phyloP scores from a whole-genome alignment of 2,113 vertebrate genomes.

The Phaethornis superciliosus region DNA sequence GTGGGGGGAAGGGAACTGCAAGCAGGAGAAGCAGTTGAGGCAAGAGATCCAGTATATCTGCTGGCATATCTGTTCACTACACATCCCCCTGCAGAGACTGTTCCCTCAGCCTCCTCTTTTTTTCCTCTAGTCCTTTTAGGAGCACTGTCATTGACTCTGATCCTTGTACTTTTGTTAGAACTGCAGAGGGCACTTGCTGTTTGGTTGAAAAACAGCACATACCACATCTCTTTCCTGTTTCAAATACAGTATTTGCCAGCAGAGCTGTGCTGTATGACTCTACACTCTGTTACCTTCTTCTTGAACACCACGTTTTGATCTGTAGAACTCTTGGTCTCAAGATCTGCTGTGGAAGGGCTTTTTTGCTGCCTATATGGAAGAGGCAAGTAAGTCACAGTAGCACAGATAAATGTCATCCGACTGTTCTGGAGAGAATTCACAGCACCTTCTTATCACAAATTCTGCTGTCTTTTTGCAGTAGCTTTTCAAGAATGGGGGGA shows the following conservation, averaged over 20 bases:
- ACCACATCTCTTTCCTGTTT: neutral
- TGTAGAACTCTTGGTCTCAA: neutral
- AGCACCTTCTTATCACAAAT: conserved; percentile 48
- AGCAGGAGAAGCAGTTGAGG: neutral
- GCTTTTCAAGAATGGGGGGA: neutral
- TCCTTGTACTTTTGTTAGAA: neutral
- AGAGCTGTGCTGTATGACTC: neutral
- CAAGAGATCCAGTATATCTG: neutral
- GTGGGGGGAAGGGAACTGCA: conserved; percentile 44
- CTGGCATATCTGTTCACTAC: neutral
- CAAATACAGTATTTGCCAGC: neutral
- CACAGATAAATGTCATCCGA: conserved; percentile 15
- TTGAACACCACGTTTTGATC: neutral
- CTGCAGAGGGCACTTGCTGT: neutral
- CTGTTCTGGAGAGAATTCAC: conserved; percentile 31
- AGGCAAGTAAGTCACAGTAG: neutral
- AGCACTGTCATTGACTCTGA: neutral
- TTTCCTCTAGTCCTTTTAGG: neutral
- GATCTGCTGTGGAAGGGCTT: neutral
- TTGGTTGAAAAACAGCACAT: neutral
- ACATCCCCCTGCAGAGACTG: neutral
- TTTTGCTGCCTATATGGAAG: neutral
- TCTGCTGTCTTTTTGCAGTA: conserved; percentile 10
- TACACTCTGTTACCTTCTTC: neutral
- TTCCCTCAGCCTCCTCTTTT: neutral